phyloP scores from a whole-genome alignment of 2,888 invertebrate species.

The Ditula angustiorana region DNA sequence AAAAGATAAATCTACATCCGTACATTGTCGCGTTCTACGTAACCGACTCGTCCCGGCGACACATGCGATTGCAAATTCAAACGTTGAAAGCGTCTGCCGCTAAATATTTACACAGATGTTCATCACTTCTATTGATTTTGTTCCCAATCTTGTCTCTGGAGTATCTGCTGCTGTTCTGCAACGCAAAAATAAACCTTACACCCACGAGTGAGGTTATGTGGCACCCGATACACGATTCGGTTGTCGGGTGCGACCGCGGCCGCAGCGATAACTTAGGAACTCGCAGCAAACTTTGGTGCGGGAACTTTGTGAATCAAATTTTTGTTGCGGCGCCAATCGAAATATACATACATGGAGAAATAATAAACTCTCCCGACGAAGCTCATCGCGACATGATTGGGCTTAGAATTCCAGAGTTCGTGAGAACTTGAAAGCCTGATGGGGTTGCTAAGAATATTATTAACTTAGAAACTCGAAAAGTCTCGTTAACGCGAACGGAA shows the following conservation, averaged over 20 bases:
- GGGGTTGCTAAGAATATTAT: conserved; percentile 15
- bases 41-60: conserved; percentile 1
- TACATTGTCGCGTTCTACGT: background rate
- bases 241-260: background rate
- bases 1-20: conserved; percentile 28
- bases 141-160: conserved; percentile 23
- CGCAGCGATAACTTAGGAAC: conserved; percentile 26
- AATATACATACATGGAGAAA: conserved; percentile 34
- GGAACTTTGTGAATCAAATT: conserved; percentile 33
- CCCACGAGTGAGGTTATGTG: background rate
- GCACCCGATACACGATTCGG: background rate
- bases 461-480: background rate
- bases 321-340: conserved; percentile 29
- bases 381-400: conserved; percentile 30
- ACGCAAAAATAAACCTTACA: conserved; percentile 6
- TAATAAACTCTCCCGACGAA: conserved; percentile 18
- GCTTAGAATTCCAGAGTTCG: conserved; percentile 18
- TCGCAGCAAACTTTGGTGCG: conserved; percentile 11
- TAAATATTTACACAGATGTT: conserved; percentile 41
- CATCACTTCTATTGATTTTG: conserved; percentile 40
- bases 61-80: conserved; percentile 30
- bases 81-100: conserved; percentile 32
- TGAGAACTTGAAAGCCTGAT: background rate
- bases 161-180: background rate
- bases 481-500: background rate